Conservation (phyloP, 2,888 invertebrate species). For the Drosophila pegasa region DNA sequence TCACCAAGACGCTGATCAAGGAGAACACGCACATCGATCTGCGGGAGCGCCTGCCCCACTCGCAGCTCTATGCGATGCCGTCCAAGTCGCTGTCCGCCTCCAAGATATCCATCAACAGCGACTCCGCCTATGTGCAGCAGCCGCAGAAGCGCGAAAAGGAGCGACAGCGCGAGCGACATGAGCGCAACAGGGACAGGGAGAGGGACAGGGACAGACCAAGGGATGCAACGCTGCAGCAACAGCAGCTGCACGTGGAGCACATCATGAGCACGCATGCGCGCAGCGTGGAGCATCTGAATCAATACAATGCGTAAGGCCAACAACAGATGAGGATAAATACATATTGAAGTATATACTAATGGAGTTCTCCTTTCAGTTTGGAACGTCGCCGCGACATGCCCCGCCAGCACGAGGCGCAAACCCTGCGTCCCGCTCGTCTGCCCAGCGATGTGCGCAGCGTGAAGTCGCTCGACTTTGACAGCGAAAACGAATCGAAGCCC, state of each 20-base stretch:
- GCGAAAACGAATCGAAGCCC: constrained; percentile 87
- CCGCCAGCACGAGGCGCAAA: constrained; percentile 68
- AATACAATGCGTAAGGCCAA: constrained; percentile 78
- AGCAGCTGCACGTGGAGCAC: constrained; percentile 70
- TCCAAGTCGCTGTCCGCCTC: constrained; percentile 83
- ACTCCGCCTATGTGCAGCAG: constrained; percentile 78
- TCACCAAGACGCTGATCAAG: constrained; percentile 84
- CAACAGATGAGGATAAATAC: not conserved
- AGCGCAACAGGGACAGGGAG: constrained; percentile 62
- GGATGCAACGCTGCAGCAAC: constrained; percentile 69
- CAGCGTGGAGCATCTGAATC: constrained; percentile 84
- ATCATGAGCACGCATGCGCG: constrained; percentile 80
- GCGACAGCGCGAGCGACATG: constrained; percentile 76
- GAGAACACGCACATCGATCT: constrained; percentile 81
- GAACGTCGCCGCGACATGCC: constrained; percentile 78
- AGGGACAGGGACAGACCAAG: constrained; percentile 54
- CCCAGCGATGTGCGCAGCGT: constrained; percentile 86
- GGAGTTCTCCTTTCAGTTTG: constrained; percentile 46
- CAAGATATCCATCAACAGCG: constrained; percentile 84
- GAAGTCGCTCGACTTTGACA: constrained; percentile 91
- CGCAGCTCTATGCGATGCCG: constrained; percentile 69
- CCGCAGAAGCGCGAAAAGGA: constrained; percentile 81
- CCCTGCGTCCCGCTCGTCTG: constrained; percentile 64
- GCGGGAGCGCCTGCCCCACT: constrained; percentile 66
- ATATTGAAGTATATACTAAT: not conserved